Evolutionary conservation across 2,888 invertebrate species (phyloP).

Genomic region (Periphyllus acericola): DNA sequence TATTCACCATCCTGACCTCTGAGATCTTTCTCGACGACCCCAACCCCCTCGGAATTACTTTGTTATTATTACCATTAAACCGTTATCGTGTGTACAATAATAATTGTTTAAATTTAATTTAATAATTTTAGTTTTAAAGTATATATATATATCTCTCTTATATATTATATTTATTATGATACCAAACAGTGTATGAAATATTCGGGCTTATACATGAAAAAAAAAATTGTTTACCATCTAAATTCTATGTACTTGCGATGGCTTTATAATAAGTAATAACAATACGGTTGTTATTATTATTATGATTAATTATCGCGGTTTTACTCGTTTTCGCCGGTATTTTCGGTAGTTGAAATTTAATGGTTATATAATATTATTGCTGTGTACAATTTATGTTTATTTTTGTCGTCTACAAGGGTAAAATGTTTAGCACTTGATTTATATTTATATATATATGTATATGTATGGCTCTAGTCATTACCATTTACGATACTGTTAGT

Average conservation of each 20-base stretch:
- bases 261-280: not conserved
- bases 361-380: slow-evolving; percentile 2
- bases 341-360: slow-evolving; percentile 22
- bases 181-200: not conserved
- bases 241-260: slow-evolving; percentile 37
- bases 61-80: slow-evolving; percentile 25
- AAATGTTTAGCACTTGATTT: slow-evolving; percentile 36
- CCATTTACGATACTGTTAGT: slow-evolving; percentile 29
- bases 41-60: not conserved
- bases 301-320: not conserved
- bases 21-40: slow-evolving; percentile 12
- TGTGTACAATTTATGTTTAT: slow-evolving; percentile 15
- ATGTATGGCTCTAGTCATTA: slow-evolving; percentile 44
- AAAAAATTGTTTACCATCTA: slow-evolving; percentile 49
- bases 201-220: slow-evolving; percentile 4
- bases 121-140: not conserved
- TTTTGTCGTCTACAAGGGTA: slow-evolving; percentile 33
- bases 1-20: not conserved
- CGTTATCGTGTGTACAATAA: not conserved
- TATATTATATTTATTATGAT: not conserved
- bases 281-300: not conserved
- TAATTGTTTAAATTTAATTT: not conserved
- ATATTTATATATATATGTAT: not conserved
- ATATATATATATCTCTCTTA: not conserved
- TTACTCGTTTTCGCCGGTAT: not conserved